Evolutionary conservation across 2,113 vertebrate species (phyloP), one percentile per base, ranked within the genome.

Genomic region (Dicrurus megarhynchus): DNA sequence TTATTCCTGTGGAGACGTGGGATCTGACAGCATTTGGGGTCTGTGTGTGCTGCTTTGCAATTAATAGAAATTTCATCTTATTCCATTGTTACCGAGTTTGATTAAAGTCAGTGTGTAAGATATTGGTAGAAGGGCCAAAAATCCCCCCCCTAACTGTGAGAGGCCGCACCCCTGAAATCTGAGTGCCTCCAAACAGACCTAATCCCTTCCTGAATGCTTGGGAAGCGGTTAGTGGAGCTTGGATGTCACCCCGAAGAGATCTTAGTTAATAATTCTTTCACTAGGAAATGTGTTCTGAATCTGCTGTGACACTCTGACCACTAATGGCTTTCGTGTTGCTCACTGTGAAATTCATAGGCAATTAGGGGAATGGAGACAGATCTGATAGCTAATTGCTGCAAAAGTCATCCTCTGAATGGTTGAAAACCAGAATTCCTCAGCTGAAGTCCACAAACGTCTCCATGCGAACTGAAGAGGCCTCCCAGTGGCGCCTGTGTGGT

Each of bases 321-420:
- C 92, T 90, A 90, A 94, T 91, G 70, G 50, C 63, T 96, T 96
- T 93, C 9, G 2, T 70, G 84, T 47, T 90, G 74, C 75, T 95
- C 23, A 19, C 82, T 88, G 93, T 39, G 75, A 91, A 85, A 91
- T 67, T 77, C 82, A 61, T 19, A 44, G 75, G 91, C 89, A 95
- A 6, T 91, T 80, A 90, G 59, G 59, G 75, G 61, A 24, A 80
- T 20, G 75, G 70, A 84, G 78, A 63, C 68, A 74, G 82, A 88
- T 39, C 82, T 88, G 55, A 74, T 77, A 47, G 87, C 71, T 94
- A 87, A 88, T 91, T 94, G 65, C 81, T 89, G 70, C 77, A 89
- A 84, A 96, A 91, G 8, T 90, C 56, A 10, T 81, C 71, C 56
- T 90, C 64, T 44, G 63, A 70, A 78, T 47, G 75, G 60, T 2